Conservation (phyloP, 37 sponge, comb jelly and placozoan species). For the Aplysina aerophoba region DNA sequence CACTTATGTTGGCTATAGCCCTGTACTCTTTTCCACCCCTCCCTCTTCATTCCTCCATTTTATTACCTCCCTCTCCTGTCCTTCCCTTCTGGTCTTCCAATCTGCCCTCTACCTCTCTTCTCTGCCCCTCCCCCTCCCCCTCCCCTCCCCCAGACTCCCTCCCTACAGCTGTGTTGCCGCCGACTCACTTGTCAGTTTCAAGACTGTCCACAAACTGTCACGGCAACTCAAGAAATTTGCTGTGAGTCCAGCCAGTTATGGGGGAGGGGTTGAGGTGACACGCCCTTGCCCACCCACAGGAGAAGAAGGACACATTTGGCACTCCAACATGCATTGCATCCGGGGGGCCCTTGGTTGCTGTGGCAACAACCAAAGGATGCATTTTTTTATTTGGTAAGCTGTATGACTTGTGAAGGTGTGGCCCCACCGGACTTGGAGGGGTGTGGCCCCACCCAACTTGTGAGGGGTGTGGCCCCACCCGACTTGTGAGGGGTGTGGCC, state of each 20-base stretch:
- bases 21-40: no score
- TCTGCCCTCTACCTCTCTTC: no score
- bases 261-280: no score
- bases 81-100: no score
- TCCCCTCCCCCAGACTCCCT: background rate
- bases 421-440: no score
- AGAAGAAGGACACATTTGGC: slow-evolving; percentile 7
- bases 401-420: no score
- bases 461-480: no score
- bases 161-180: slow-evolving; percentile 19
- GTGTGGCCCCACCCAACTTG: no score
- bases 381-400: slow-evolving; percentile 80
- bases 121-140: background rate
- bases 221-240: slow-evolving; percentile 12
- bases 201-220: background rate
- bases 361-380: slow-evolving; percentile 80
- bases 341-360: slow-evolving; percentile 45
- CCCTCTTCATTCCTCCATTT: no score
- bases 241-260: background rate
- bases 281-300: background rate
- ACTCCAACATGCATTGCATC: slow-evolving; percentile 36
- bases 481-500: no score
- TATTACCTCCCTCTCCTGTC: no score
- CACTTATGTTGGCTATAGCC: no score
- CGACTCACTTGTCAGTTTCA: background rate